phyloP scores from a whole-genome alignment of 2,888 invertebrate species.

The Fragum fragum region DNA sequence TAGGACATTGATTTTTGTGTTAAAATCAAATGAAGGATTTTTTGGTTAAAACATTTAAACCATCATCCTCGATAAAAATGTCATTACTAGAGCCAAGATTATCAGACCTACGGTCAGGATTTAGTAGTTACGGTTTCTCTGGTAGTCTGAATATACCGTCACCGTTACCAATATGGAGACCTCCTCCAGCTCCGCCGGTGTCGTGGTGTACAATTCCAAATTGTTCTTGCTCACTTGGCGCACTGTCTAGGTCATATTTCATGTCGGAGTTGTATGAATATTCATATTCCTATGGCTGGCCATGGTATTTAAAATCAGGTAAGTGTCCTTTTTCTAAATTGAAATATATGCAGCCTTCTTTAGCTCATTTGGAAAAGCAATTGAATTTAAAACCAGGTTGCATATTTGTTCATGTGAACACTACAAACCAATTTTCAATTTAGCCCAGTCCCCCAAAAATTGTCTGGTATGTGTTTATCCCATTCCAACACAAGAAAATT shows the following conservation, averaged over 20 bases:
- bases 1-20: too few relatives aligned
- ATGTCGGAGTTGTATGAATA: conserved; percentile 67
- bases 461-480: too few relatives aligned
- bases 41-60: too few relatives aligned
- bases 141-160: conserved; percentile 37
- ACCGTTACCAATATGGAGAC: conserved; percentile 68
- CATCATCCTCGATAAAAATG: conserved; percentile 35
- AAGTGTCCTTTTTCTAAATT: too few relatives aligned
- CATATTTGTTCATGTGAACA: too few relatives aligned
- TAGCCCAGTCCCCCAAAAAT: too few relatives aligned
- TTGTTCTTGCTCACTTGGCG: conserved; percentile 64
- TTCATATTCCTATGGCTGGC: conserved; percentile 60
- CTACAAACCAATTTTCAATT: too few relatives aligned
- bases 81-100: conserved; percentile 60
- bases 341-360: too few relatives aligned
- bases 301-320: conserved; percentile 75
- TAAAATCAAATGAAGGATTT: too few relatives aligned
- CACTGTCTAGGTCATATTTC: conserved; percentile 49
- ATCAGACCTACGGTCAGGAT: conserved; percentile 60
- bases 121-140: conserved; percentile 54
- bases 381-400: too few relatives aligned
- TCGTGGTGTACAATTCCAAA: conserved; percentile 66
- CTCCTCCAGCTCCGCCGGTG: conserved; percentile 58
- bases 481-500: too few relatives aligned
- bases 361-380: too few relatives aligned